Conservation (phyloP, 2,113 vertebrate species). For the Rhagologus leucostigma region DNA sequence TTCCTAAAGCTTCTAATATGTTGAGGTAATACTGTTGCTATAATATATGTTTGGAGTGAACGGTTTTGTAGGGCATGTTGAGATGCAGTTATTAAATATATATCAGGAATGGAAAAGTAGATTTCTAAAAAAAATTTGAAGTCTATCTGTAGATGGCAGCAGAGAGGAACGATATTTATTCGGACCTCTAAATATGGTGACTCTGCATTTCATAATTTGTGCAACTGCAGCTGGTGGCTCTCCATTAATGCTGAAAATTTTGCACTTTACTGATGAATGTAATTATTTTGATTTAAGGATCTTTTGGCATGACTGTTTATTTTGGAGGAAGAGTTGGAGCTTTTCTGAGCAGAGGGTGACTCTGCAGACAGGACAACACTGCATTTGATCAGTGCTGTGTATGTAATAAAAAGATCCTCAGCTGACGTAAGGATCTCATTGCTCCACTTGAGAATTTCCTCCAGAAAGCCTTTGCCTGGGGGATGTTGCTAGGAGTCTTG, state of each 20-base stretch:
- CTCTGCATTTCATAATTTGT: background rate
- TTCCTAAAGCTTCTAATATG: background rate
- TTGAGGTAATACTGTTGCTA: background rate
- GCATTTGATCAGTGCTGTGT: background rate
- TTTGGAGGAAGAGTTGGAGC: background rate
- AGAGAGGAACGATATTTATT: background rate
- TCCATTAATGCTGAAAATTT: background rate
- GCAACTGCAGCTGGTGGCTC: background rate
- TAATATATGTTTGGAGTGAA: background rate
- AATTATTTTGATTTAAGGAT: background rate
- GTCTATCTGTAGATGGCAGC: slow-evolving; percentile 35
- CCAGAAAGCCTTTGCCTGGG: background rate
- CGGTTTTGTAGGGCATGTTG: background rate
- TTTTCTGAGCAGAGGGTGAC: background rate
- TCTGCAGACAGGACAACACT: background rate
- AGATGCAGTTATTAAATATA: background rate
- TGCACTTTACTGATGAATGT: background rate
- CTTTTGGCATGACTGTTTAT: background rate
- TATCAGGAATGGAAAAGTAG: background rate
- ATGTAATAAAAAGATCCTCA: background rate
- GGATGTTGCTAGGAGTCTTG: background rate
- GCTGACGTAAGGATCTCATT: background rate
- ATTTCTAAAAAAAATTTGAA: background rate
- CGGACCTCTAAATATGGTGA: background rate
- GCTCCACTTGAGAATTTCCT: background rate